Percentiles rank a stretch among this genome's conserved stretches.
phyloP scores from a whole-genome alignment of 2,888 invertebrate species.

The Ennomos fuscantarius region DNA sequence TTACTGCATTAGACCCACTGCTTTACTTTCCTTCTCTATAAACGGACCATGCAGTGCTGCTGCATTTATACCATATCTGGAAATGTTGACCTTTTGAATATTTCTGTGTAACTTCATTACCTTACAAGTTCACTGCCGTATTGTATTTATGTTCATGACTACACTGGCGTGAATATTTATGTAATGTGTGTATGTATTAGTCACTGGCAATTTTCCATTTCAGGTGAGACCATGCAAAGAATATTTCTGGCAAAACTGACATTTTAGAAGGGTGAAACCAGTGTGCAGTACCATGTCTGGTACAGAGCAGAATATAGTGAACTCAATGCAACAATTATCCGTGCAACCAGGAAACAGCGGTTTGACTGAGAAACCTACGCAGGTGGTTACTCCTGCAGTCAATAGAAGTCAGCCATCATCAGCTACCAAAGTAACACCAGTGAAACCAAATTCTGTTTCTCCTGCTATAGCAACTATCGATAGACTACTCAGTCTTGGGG shows the following conservation, averaged over 20 bases:
- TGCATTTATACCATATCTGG: conserved; percentile 25
- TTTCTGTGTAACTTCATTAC: conserved; percentile 32
- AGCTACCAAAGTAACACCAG: conserved; percentile 68
- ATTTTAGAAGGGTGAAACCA: conserved; percentile 32
- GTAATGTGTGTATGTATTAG: conserved; percentile 24
- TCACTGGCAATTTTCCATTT: conserved; percentile 48
- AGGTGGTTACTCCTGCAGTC: conserved; percentile 81
- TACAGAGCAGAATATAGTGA: conserved; percentile 81
- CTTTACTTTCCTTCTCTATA: conserved; percentile 1
- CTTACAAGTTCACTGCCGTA: conserved; percentile 20
- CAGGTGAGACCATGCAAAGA: conserved; percentile 71
- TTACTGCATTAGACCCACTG: conserved; percentile 4
- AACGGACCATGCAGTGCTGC: conserved; percentile 9
- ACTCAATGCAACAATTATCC: conserved; percentile 82
- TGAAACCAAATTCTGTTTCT: conserved; percentile 70
- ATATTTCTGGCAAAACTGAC: conserved; percentile 54
- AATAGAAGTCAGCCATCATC: conserved; percentile 73
- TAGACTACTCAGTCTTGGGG: conserved; percentile 75
- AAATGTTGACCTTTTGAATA: conserved; percentile 34
- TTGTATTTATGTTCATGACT: conserved; percentile 9
- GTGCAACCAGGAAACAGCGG: conserved; percentile 78
- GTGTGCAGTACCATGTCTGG: conserved; percentile 81
- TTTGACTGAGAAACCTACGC: conserved; percentile 78
- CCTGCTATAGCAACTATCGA: conserved; percentile 83
- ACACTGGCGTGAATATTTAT: conserved; percentile 33